These are phyloP conservation scores for Stratiomys singularior DNA, from an alignment of 2,888 invertebrate genomes.

Conservation along the genomic window DNA sequence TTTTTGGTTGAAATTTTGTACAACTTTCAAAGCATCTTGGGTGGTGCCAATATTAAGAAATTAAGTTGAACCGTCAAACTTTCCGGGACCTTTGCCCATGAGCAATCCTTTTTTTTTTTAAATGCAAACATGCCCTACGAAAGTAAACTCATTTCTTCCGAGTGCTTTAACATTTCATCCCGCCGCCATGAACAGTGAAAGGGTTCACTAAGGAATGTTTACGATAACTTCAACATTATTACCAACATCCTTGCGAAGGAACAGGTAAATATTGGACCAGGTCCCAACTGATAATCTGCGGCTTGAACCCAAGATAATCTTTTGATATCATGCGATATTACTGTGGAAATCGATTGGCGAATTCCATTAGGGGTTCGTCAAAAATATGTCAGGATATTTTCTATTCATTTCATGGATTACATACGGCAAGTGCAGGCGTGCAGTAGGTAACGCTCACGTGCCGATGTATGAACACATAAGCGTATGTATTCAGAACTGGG, in stretches of 20 bases:
- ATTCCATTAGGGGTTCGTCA: slow-evolving; percentile 36
- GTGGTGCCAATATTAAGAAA: too few species aligned
- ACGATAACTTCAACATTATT: too few species aligned
- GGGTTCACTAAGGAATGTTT: too few species aligned
- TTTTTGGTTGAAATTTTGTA: too few species aligned
- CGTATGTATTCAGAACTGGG: not conserved
- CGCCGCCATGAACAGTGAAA: too few species aligned
- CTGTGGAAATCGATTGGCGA: slow-evolving; percentile 29
- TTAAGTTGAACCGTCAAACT: too few species aligned
- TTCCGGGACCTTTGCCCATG: too few species aligned
- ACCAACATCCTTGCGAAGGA: not conserved
- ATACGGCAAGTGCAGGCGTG: not conserved
- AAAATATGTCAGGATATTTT: slow-evolving; percentile 33
- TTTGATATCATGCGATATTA: slow-evolving; percentile 9
- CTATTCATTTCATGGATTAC: slow-evolving; percentile 21
- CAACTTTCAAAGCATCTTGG: too few species aligned
- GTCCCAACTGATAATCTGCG: not conserved
- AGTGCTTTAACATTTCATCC: not conserved
- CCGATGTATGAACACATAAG: too few species aligned
- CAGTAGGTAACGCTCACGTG: not conserved
- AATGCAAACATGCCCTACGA: not conserved
- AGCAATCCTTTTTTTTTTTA: too few species aligned
- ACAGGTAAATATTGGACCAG: not conserved
- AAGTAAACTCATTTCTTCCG: not conserved
- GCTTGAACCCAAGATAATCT: slow-evolving; percentile 1